phyloP scores from a whole-genome alignment of 2,888 invertebrate genomes.

The Drosophila seclusa region DNA sequence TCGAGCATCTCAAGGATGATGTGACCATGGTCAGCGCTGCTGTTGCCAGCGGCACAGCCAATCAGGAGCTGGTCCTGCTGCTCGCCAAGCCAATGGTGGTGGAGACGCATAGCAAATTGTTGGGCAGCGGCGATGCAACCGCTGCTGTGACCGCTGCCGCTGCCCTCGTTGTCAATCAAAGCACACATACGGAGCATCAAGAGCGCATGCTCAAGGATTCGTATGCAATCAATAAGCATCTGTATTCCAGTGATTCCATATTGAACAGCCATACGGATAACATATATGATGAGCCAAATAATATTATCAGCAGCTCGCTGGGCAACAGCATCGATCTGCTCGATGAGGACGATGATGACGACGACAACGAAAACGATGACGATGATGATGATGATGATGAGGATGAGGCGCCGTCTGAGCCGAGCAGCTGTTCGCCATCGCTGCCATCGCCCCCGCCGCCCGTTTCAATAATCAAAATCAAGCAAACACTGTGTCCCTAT shows the following conservation, averaged over 20 bases:
- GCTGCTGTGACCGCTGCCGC: constrained; percentile 9
- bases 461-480: constrained; percentile 77
- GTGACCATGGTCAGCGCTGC: constrained; percentile 50
- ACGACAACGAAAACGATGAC: constrained; percentile 15
- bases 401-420: constrained; percentile 74
- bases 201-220: constrained; percentile 76
- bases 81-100: constrained; percentile 36
- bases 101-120: constrained; percentile 13
- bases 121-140: constrained; percentile 10
- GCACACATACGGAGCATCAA: constrained; percentile 24
- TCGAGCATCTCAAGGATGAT: constrained; percentile 81
- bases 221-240: constrained; percentile 82
- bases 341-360: constrained; percentile 58
- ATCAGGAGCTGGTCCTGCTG: constrained; percentile 56
- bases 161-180: constrained; percentile 24
- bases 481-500: constrained; percentile 81
- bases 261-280: constrained; percentile 83
- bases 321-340: constrained; percentile 82
- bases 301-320: constrained; percentile 81
- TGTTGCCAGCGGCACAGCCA: constrained; percentile 28
- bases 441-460: constrained; percentile 79
- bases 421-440: constrained; percentile 72
- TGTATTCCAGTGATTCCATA: constrained; percentile 84
- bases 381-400: constrained; percentile 40
- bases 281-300: constrained; percentile 85